These are phyloP conservation scores for Buphagus erythrorhynchus DNA, from an alignment of 2,797 vertebrate genomes.

Conservation along the genomic window DNA sequence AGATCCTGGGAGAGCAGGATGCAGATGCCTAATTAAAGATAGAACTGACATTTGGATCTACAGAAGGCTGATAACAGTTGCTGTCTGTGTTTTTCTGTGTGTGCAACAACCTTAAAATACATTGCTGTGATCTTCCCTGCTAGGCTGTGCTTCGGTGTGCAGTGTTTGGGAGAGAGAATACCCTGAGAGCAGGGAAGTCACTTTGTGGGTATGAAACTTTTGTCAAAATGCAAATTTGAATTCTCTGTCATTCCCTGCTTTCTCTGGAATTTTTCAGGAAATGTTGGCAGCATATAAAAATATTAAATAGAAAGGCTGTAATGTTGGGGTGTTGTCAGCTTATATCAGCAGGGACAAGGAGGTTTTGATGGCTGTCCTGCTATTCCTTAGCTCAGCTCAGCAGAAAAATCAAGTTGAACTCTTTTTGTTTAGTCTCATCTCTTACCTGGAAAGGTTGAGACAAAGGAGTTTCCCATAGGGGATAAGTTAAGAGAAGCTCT, in stretches of 20 bases:
- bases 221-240: neutral
- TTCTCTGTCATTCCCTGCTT: neutral
- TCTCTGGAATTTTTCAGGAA: neutral
- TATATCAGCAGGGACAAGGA: neutral
- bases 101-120: neutral
- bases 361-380: neutral
- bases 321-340: rapidly evolving
- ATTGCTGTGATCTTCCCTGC: neutral
- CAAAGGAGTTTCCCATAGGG: neutral
- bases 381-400: neutral
- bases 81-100: neutral
- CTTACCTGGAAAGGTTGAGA: neutral
- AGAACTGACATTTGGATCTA: neutral
- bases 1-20: neutral
- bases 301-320: neutral
- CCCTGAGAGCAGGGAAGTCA: neutral
- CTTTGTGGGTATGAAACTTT: neutral
- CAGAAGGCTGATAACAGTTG: neutral
- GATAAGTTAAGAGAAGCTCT: neutral
- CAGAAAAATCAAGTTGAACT: neutral
- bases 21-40: neutral
- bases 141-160: neutral
- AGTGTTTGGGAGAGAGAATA: neutral
- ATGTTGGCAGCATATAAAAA: neutral
- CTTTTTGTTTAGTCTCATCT: neutral